A percentile compares a stretch with the other conserved stretches of the same genome.
phyloP scores from a whole-genome alignment of 2,888 invertebrate species.

The Lepas anatifera region DNA sequence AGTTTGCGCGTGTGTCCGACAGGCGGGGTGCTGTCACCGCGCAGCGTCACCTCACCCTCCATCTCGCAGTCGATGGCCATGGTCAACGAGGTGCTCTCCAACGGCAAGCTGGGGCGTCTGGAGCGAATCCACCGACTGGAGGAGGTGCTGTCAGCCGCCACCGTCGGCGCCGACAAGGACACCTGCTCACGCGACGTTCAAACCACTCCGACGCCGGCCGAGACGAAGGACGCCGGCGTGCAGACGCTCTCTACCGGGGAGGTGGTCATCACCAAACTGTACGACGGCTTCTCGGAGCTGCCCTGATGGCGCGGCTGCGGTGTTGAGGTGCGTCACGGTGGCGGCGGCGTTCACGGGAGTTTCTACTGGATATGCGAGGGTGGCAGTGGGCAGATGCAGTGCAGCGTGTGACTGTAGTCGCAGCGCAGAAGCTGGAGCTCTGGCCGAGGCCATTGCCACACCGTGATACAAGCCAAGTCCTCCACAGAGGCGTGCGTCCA shows the following conservation, averaged over 20 bases:
- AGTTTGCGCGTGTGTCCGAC: too few species aligned
- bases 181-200: conserved; percentile 15
- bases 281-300: conserved; percentile 3
- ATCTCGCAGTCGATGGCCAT: conserved; percentile 35
- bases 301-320: not conserved
- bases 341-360: too few species aligned
- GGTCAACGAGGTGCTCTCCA: conserved; percentile 42
- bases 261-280: conserved; percentile 75
- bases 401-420: too few species aligned
- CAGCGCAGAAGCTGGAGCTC: too few species aligned
- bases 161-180: conserved; percentile 30
- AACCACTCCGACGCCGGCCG: conserved; percentile 19
- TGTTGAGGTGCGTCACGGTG: not conserved
- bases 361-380: too few species aligned
- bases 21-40: not conserved
- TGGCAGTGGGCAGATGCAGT: too few species aligned
- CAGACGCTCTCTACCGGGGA: conserved; percentile 86
- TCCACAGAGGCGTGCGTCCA: too few species aligned
- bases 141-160: conserved; percentile 68
- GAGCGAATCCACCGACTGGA: conserved; percentile 77
- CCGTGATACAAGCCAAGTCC: too few species aligned
- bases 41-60: conserved; percentile 39
- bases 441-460: too few species aligned
- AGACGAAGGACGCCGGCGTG: conserved; percentile 42
- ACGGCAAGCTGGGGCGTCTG: conserved; percentile 67